Percentiles rank a stretch among this genome's conserved stretches.
These are phyloP conservation scores for Pholis gunnellus DNA, from an alignment of 2,113 vertebrate genomes.

Conservation along the genomic window DNA sequence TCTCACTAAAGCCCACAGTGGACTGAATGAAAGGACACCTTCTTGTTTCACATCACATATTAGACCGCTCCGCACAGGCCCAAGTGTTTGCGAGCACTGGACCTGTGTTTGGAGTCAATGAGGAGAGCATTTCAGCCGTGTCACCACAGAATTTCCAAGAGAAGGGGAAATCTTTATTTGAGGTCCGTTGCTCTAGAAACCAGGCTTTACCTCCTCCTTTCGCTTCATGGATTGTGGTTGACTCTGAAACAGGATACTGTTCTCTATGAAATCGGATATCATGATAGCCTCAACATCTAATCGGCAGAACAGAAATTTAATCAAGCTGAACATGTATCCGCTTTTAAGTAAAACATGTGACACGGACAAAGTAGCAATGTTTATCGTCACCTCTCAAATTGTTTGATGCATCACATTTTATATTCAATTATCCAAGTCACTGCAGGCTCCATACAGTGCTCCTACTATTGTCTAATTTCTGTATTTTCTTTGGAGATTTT, in stretches of 20 bases:
- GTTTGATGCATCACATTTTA: neutral
- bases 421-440: neutral
- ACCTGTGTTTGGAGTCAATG: conserved; percentile 88
- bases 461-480: conserved; percentile 38
- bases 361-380: neutral
- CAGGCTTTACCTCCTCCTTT: conserved; percentile 41
- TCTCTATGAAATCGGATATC: conserved; percentile 47
- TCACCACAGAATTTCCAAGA: conserved; percentile 82
- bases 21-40: conserved; percentile 81
- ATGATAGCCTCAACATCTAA: conserved; percentile 7
- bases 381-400: conserved; percentile 6
- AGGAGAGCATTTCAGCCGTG: conserved; percentile 82
- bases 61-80: conserved; percentile 83
- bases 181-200: conserved; percentile 73
- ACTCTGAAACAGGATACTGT: conserved; percentile 31
- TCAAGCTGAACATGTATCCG: conserved; percentile 1
- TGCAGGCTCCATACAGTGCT: neutral
- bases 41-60: conserved; percentile 89
- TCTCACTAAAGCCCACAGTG: conserved; percentile 88
- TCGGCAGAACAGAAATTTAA: conserved; percentile 13
- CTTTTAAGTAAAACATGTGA: conserved; percentile 17
- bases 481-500: conserved; percentile 76
- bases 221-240: conserved; percentile 31
- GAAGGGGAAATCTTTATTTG: conserved; percentile 93
- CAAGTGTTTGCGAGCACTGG: conserved; percentile 82